Evolutionary conservation across 2,888 invertebrate genomes (phyloP), one percentile per base, ranked within the genome.

Genomic region (Drosophila setosimentum): DNA sequence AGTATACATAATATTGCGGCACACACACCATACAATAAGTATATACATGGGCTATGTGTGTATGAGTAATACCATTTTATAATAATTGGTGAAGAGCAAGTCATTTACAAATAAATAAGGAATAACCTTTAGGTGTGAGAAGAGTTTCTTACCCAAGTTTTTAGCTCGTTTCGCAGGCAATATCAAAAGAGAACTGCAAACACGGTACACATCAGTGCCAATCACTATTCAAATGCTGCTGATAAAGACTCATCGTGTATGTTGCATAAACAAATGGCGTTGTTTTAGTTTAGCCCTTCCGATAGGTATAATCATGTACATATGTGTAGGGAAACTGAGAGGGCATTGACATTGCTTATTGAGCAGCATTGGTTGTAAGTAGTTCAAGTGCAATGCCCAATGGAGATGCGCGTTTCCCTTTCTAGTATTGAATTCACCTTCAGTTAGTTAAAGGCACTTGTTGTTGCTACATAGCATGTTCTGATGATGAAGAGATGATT

Each of bases 141-240:
- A 59, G 21, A 11, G 42, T 64, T 45, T 33, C 37, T 37, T 13
- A 50, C 21, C 68, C 24, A 66, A 61, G 51, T 45, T 72, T 37
- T 21, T 1, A 24, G 45, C 8, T 21, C 7, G 16, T 68, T 76
- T 29, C 27, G 48, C 68, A 60, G 32, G 62, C 68, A 77, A 76
- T 57, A 77, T 42, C 29, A 48, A 51, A 57, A 63, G 80, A 68
- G 69, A 51, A 72, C 29, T 65, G 60, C 55, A 63, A 61, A 69
- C 51, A 71, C 45, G 48, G 32, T 11, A 32, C 62, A 50, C 40
- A 33, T 32, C 29, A 63, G 32, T 67, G 67, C 83, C 73, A 85
- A 81, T 86, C 69, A 83, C 73, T 75, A 76, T 61, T 69, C 50
- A 74, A 81, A 68, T 79, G 29, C 42, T 33, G 54, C 64, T 76